Evolutionary conservation across 2,888 invertebrate genomes (phyloP), one percentile per base, ranked within the genome.

Genomic region (Pristionchus maxplancki): DNA sequence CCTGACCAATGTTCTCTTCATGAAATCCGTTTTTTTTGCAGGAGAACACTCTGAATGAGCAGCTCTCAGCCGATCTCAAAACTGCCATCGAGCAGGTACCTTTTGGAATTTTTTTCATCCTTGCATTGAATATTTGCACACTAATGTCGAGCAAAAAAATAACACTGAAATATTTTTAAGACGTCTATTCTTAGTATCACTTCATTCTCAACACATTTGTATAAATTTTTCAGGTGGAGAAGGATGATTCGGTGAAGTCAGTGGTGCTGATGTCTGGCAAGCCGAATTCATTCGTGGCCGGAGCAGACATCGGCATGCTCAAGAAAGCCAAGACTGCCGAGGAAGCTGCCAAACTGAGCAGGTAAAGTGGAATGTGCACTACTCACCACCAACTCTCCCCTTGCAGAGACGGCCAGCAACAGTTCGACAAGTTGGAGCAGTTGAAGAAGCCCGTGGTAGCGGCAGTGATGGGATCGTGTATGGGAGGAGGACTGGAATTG

Each of bases 261-360:
- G 97, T 97, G 31, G 98, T 99, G 20, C 95, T 99, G 17, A 98
- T 98, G 93, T 99, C 99, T 2, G 97, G 97, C 5, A 99, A 99
- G 95, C 97, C 97, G n/a, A 97, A 97, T 86, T 97, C 97, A 95
- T 99, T 99, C 95, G 97, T 99, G 90, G 99, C 99, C 82, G 99
- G 99, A n/a, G 99, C 99, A 71, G 99, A 99, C 95, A 98, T 99
- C 91, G 95, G 95, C 50, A 96, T 96, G 96, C 93, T 96, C 58
- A 94, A 95, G 89, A 93, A 95, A 83, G 97, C 97, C 93, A 97
- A 97, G 95, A 96, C 96, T 53, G 96, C 96, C 91, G 97, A 97
- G 90, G 97, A 97, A 95, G 97, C 96, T 15, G 96, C 96, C 11
- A 95, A 95, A 50, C 95, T 98, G 89, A 96, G 97, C 0, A 87